These are phyloP conservation scores for Pegoplata infirma DNA, from an alignment of 2,888 invertebrate genomes.

Conservation along the genomic window DNA sequence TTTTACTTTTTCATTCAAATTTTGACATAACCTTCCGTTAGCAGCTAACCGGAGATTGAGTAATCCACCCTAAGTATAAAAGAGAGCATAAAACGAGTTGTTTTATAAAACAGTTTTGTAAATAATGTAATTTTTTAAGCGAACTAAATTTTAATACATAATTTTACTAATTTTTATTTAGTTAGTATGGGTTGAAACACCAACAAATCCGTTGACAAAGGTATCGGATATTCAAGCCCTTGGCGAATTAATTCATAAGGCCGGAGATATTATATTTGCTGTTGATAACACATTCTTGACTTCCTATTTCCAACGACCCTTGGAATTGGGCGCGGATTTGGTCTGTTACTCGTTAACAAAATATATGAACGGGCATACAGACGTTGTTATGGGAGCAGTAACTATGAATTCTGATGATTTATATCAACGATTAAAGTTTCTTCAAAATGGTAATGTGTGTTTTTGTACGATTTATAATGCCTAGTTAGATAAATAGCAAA, in stretches of 20 bases:
- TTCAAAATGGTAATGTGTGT: constrained; percentile 92
- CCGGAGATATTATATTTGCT: constrained; percentile 81
- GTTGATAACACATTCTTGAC: constrained; percentile 97
- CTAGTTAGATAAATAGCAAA: too few species aligned
- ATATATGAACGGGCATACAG: constrained; percentile 99
- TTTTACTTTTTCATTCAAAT: too few species aligned
- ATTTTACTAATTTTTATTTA: constrained; percentile 72
- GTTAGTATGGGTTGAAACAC: constrained; percentile 96
- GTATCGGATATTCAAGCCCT: constrained; percentile 91
- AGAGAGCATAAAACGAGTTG: too few species aligned
- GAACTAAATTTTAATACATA: neutral
- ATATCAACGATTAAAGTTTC: constrained; percentile 85
- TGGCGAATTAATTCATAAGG: constrained; percentile 81
- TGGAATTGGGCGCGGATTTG: constrained; percentile 94
- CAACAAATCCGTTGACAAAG: constrained; percentile 96
- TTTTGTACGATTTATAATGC: too few species aligned
- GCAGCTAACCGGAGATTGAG: too few species aligned
- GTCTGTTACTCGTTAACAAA: constrained; percentile 96
- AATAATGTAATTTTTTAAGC: too few species aligned
- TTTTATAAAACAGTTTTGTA: too few species aligned
- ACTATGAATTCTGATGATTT: constrained; percentile 86
- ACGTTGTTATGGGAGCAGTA: constrained; percentile 96
- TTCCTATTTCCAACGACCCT: constrained; percentile 92
- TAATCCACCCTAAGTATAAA: too few species aligned
- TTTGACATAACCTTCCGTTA: too few species aligned